Conservation (phyloP, 2,113 vertebrate species). For the Climacteris rufus region DNA sequence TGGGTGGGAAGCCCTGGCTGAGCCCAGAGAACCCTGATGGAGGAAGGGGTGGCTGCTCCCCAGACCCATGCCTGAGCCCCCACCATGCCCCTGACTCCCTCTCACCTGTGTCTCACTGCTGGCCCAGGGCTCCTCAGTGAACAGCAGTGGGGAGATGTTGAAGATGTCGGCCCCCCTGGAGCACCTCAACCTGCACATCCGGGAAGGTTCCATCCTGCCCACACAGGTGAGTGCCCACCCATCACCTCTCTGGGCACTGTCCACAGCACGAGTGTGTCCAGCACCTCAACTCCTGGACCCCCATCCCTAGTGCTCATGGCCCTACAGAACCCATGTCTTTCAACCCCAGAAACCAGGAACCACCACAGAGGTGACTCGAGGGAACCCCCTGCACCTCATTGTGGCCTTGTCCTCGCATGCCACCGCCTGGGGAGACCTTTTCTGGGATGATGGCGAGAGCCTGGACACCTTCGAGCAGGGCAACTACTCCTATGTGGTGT, state of each 20-base stretch:
- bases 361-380: conserved; percentile 73
- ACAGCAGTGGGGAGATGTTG: conserved; percentile 78
- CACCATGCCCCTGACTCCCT: fast-evolving
- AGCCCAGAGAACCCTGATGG: not conserved
- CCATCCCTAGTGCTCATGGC: fast-evolving
- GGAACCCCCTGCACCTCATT: conserved; percentile 77
- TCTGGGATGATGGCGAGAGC: conserved; percentile 85
- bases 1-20: not conserved
- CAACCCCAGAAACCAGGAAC: conserved; percentile 73
- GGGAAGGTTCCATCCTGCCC: conserved; percentile 79
- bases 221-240: conserved; percentile 74
- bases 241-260: fast-evolving
- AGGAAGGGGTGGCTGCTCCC: not conserved
- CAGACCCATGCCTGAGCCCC: fast-evolving
- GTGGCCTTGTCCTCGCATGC: conserved; percentile 69
- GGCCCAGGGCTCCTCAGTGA: conserved; percentile 74
- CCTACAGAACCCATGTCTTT: not conserved
- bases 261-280: fast-evolving
- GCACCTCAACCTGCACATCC: conserved; percentile 84
- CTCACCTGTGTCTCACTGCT: fast-evolving
- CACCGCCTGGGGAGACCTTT: conserved; percentile 79
- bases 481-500: conserved; percentile 78
- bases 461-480: conserved; percentile 77
- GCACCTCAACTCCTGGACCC: not conserved
- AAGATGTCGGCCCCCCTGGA: conserved; percentile 78